A percentile compares a stretch with the other conserved stretches of the same genome.
phyloP scores from a whole-genome alignment of 2,888 invertebrate species.

The Chalcosyrphus nemorum region DNA sequence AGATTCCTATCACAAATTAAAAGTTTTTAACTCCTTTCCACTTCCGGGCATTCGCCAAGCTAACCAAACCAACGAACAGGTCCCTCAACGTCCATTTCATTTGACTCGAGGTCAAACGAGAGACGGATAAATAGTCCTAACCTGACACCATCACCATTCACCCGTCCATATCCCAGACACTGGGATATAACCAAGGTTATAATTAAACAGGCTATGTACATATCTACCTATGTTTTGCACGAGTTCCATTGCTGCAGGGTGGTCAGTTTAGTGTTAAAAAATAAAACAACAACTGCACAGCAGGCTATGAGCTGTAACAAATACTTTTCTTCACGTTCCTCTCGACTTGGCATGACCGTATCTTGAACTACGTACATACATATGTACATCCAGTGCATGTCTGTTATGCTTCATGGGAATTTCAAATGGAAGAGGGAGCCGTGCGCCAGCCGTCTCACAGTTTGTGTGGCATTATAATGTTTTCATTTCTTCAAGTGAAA shows the following conservation, averaged over 20 bases:
- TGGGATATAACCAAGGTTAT: slow-evolving; percentile 37
- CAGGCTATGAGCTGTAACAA: slow-evolving; percentile 61
- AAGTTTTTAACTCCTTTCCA: neutral
- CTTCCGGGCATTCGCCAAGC: neutral
- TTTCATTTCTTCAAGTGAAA: slow-evolving; percentile 32
- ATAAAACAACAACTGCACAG: slow-evolving; percentile 44
- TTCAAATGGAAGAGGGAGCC: neutral
- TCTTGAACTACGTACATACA: slow-evolving; percentile 7
- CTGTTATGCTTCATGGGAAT: slow-evolving; percentile 23
- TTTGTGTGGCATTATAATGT: slow-evolving; percentile 30
- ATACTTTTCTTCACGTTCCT: slow-evolving; percentile 27
- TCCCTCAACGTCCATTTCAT: slow-evolving; percentile 31
- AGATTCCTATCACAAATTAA: neutral
- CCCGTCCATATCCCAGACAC: slow-evolving; percentile 20
- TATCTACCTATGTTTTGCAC: neutral
- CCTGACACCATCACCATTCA: slow-evolving; percentile 7
- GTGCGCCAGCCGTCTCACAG: neutral
- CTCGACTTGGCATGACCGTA: slow-evolving; percentile 3
- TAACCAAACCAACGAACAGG: neutral
- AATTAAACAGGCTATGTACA: slow-evolving; percentile 48
- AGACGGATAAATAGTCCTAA: slow-evolving; percentile 34
- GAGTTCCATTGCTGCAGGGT: slow-evolving; percentile 18
- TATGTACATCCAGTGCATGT: slow-evolving; percentile 33
- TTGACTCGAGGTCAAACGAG: slow-evolving; percentile 35
- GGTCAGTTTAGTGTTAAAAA: slow-evolving; percentile 65